Evolutionary conservation across 2,888 invertebrate genomes (phyloP), one percentile per base, ranked within the genome.

Genomic region (Ectobius pallidus): DNA sequence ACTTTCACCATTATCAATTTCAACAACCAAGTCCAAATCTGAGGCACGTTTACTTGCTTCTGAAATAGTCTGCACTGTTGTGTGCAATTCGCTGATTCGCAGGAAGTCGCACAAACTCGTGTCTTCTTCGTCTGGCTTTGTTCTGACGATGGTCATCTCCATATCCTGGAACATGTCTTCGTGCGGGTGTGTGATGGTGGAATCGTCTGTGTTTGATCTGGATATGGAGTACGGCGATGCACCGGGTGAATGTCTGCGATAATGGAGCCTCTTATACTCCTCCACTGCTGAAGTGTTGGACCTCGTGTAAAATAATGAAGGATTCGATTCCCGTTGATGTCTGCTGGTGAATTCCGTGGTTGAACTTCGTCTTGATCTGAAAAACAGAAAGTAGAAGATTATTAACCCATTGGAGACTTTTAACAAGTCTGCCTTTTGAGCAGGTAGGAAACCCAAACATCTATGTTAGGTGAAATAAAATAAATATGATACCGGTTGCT

Each of bases 191-290:
- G 27, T 25, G n/a, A 39, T 20, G 14, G 42, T n/a, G 14, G 65
- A 65, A 1, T 72, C 72, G 16, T 68, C 69, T 14, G 72, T 72
- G 20, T 72, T 72, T 20, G 72, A 69, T n/a, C 72, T 58, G 7
- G 72, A 69, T 61, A 72, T 72, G 22, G 72, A 72, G 39, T 69
- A 72, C 4, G 72, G 72, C n/a, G 72, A 72, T 4, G 63, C 42
- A 22, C 30, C 63, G 25, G 72, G 69, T 16, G 69, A 69, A 30
- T 72, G 69, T 27, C 46, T 14, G 1, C 65, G 42, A 27, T 65
- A 65, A 34, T 65, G 46, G 14, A 65, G 65, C n/a, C 46, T 65
- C n/a, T 65, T 65, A 18, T 65, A 65, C 14, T 65, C 65, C 9
- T 65, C 65, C 25, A 30, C 22, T 25, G 65, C n/a, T 65, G 46